These are phyloP conservation scores for Alentia gelatinosa DNA, from an alignment of 2,888 invertebrate species.

Conservation along the genomic window DNA sequence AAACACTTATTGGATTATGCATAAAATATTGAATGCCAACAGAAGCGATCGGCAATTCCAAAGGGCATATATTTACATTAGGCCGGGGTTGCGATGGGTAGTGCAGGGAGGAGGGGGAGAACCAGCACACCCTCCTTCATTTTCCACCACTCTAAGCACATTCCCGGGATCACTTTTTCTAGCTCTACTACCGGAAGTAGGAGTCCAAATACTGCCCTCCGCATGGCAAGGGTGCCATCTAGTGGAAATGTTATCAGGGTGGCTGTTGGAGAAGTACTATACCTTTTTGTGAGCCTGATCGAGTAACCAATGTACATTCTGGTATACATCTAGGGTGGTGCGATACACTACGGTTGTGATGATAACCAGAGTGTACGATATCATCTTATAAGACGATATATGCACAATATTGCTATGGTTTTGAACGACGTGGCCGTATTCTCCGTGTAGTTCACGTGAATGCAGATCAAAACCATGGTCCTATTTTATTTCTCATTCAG, in stretches of 20 bases:
- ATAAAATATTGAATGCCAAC: slow-evolving; percentile 55
- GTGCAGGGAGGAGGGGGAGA: not conserved
- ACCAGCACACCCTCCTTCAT: not conserved
- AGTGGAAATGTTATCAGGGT: not conserved
- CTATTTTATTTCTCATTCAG: too few species aligned
- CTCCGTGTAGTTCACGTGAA: too few species aligned
- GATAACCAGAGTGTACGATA: not conserved
- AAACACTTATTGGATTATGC: slow-evolving; percentile 53
- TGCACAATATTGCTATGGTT: too few species aligned
- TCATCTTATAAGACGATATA: not conserved
- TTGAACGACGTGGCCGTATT: too few species aligned
- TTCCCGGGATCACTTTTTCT: not conserved
- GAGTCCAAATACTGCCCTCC: not conserved
- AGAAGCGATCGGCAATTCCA: slow-evolving; percentile 45
- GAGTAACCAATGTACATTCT: too few species aligned
- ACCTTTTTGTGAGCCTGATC: too few species aligned
- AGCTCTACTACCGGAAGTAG: not conserved
- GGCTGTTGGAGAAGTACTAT: not conserved
- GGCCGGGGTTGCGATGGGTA: not conserved
- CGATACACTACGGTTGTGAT: too few species aligned
- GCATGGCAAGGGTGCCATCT: not conserved
- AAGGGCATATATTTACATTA: slow-evolving; percentile 54
- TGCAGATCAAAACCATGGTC: too few species aligned
- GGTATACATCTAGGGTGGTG: too few species aligned
- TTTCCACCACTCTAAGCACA: slow-evolving; percentile 14